Evolutionary conservation across 2,888 invertebrate species (phyloP), one percentile per base, ranked within the genome.

Genomic region (Stenurella melanura): DNA sequence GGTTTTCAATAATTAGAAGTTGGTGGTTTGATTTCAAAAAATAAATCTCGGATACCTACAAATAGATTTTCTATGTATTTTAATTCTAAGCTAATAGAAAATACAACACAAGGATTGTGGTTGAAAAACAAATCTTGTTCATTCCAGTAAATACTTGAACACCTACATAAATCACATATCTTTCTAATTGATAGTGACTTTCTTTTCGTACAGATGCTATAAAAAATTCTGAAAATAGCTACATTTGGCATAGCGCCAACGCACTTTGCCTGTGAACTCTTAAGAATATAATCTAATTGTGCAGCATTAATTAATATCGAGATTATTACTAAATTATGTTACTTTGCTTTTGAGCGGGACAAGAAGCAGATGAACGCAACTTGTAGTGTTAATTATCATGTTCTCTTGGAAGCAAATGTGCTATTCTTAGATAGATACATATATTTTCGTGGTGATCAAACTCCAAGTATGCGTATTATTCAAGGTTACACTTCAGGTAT

Each of bases 191-290:
- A n/a, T n/a, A 50, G 4, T 4, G 4, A 50, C n/a, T 15, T 50
- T 50, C 50, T n/a, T n/a, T 34, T 50, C n/a, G 5, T 6, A 50
- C 15, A 15, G 6, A 50, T 50, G 5, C 50, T 50, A 50, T 50
- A 50, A 50, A 50, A 50, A 50, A 50, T 50, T 50, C 50, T 50
- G 50, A 50, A 50, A 50, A 50, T 50, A 50, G 15, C 50, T 15
- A 50, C 50, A 50, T 12, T 50, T 50, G 50, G 50, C 50, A 50
- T 3, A 50, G 4, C 12, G 15, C 50, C 50, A 50, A 50, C 50
- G 2, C 6, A n/a, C n/a, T 50, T 42, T 12, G 42, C 42, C 42
- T 15, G 15, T 42, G 42, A 42, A 42, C 6, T 61, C 21, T 30
- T 30, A 34, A 34, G 61, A 61, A n/a, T 61, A 30, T 21, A 19